phyloP scores from a whole-genome alignment of 2,888 invertebrate genomes.

The Phlogophora meticulosa region DNA sequence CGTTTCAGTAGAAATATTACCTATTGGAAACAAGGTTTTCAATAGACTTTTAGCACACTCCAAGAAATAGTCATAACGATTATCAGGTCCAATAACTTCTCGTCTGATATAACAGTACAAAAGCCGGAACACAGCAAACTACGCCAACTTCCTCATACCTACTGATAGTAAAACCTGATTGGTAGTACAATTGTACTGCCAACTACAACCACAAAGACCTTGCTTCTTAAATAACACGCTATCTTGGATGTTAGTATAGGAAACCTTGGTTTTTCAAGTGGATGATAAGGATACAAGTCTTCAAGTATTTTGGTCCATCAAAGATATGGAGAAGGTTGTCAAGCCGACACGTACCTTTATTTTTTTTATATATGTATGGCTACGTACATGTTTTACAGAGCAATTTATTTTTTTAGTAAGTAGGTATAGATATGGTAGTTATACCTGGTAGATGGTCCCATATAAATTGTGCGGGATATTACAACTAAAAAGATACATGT shows the following conservation, averaged over 20 bases:
- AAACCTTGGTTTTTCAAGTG: slow-evolving; percentile 26
- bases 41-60: not conserved
- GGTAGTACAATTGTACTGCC: slow-evolving; percentile 69
- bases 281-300: not conserved
- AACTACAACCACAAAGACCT: slow-evolving; percentile 67
- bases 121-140: slow-evolving; percentile 63
- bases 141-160: slow-evolving; percentile 72
- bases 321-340: not conserved
- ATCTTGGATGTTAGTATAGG: not conserved
- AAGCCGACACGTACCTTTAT: too few relatives aligned
- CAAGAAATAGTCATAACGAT: not conserved
- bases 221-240: slow-evolving; percentile 56
- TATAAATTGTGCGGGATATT: too few relatives aligned
- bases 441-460: too few relatives aligned
- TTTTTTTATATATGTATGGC: too few relatives aligned
- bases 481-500: too few relatives aligned
- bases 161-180: slow-evolving; percentile 68
- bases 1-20: too few relatives aligned
- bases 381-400: too few relatives aligned
- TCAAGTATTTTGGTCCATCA: not conserved
- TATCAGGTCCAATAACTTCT: not conserved
- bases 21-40: too few relatives aligned
- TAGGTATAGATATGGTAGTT: too few relatives aligned
- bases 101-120: slow-evolving; percentile 33
- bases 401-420: too few relatives aligned